Conservation (phyloP, 2,888 invertebrate species). For the Oligia latruncula region DNA sequence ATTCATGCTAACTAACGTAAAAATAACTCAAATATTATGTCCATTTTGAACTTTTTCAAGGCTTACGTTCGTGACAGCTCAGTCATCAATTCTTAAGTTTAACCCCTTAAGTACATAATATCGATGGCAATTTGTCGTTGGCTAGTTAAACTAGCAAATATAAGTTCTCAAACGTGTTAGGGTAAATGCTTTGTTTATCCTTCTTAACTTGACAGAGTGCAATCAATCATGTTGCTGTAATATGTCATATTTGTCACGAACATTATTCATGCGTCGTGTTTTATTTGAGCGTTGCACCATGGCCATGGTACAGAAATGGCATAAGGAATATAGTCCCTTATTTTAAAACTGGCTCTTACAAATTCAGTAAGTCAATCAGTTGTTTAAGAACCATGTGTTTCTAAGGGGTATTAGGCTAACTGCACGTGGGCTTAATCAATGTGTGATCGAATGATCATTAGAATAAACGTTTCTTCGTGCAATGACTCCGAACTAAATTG, state of each 20-base stretch:
- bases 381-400: constrained; percentile 11
- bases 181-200: constrained; percentile 14
- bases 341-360: no score
- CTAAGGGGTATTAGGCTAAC: background rate
- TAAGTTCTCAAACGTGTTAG: constrained; percentile 7
- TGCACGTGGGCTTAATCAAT: background rate
- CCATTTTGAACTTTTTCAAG: constrained; percentile 2
- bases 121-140: constrained; percentile 9
- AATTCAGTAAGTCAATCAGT: background rate
- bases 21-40: background rate
- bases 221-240: constrained; percentile 40
- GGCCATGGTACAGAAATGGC: background rate
- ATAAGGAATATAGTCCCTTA: background rate
- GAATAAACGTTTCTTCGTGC: background rate
- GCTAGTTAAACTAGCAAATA: constrained; percentile 11
- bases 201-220: constrained; percentile 21
- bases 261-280: background rate
- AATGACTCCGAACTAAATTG: background rate
- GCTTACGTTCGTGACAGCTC: background rate
- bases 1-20: background rate
- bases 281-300: background rate
- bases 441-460: constrained; percentile 1
- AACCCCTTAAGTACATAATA: constrained; percentile 22
- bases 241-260: constrained; percentile 7
- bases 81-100: constrained; percentile 21